phyloP scores from a whole-genome alignment of 2,113 vertebrate genomes.

The Malurus cyaneus region DNA sequence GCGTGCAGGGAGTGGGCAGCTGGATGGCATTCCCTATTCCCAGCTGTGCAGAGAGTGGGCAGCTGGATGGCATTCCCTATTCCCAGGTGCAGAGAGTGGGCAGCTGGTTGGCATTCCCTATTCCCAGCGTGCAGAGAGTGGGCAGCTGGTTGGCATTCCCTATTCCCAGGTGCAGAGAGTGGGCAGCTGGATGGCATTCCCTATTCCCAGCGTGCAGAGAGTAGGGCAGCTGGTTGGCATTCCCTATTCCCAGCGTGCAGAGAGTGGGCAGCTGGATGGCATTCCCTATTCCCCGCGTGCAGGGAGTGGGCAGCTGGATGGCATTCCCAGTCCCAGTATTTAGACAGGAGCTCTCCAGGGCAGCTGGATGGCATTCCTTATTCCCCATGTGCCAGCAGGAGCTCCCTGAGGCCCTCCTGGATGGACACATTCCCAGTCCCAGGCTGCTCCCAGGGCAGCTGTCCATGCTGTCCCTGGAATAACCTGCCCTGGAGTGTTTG shows the following conservation, averaged over 20 bases:
- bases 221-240: too few relatives aligned
- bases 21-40: background rate
- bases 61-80: background rate
- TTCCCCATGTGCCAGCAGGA: background rate
- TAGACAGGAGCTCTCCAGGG: background rate
- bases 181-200: too few relatives aligned
- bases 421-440: background rate
- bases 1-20: too few relatives aligned
- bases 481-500: accelerated
- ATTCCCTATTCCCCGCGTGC: background rate
- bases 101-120: background rate
- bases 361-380: background rate
- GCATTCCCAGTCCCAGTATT: background rate
- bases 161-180: too few relatives aligned
- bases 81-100: too few relatives aligned
- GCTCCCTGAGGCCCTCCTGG: background rate
- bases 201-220: too few relatives aligned
- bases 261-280: background rate
- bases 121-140: background rate
- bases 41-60: background rate
- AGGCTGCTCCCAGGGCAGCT: background rate
- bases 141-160: too few relatives aligned
- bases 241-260: background rate
- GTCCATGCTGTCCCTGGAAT: background rate
- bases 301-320: background rate